phyloP scores from a whole-genome alignment of 2,113 vertebrate species.

The Panthera leo region DNA sequence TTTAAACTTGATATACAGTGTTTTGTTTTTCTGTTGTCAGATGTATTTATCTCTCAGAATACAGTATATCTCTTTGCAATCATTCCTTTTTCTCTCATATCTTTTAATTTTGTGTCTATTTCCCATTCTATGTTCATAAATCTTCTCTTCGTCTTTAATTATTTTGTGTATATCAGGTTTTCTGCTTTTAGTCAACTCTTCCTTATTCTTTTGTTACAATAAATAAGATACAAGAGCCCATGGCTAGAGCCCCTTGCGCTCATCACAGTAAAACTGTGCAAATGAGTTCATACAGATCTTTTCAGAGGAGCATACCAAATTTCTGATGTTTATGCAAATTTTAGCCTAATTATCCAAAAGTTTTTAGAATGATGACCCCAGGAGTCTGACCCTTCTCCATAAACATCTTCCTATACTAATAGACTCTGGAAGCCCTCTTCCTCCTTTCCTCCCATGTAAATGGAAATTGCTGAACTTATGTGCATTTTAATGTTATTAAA shows the following conservation, averaged over 20 bases:
- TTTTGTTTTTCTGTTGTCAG: not conserved
- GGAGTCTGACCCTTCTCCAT: conserved; percentile 48
- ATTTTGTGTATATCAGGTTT: not conserved
- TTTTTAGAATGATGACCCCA: conserved; percentile 61
- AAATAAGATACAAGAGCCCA: not conserved
- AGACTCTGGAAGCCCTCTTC: not conserved
- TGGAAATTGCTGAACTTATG: conserved; percentile 57
- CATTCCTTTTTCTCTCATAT: not conserved
- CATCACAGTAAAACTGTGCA: not conserved
- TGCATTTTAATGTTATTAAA: conserved; percentile 63
- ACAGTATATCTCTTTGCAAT: not conserved
- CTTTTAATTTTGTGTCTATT: not conserved
- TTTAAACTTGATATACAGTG: not conserved
- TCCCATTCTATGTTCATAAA: not conserved
- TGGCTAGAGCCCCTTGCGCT: not conserved
- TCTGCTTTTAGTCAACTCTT: not conserved
- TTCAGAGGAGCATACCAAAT: conserved; percentile 31
- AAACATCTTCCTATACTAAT: conserved; percentile 61
- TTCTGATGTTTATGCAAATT: conserved; percentile 70
- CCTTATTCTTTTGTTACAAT: not conserved
- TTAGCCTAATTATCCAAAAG: conserved; percentile 69
- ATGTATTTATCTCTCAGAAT: not conserved
- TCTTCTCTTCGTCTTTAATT: not conserved
- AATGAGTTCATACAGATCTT: conserved; percentile 43
- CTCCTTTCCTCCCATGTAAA: not conserved